Conservation (phyloP, 2,797 vertebrate genomes). For the Todus mexicanus region DNA sequence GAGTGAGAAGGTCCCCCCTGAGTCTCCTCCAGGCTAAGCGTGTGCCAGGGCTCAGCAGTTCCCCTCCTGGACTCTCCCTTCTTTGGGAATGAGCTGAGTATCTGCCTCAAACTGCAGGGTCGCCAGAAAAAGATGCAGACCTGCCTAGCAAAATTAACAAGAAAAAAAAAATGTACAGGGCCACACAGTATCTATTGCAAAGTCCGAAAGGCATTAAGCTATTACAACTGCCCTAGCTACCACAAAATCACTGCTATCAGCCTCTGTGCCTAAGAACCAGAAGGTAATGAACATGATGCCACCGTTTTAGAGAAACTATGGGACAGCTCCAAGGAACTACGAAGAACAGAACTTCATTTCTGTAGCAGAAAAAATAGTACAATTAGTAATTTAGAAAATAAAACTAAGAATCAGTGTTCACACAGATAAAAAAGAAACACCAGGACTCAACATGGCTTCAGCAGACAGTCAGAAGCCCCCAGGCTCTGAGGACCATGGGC, state of each 20-base stretch:
- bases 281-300: background rate
- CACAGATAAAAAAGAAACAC: background rate
- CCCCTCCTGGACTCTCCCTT: background rate
- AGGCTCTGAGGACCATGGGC: background rate
- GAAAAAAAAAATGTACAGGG: background rate
- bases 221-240: background rate
- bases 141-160: background rate
- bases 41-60: background rate
- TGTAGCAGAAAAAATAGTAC: background rate
- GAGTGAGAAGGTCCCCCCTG: no score
- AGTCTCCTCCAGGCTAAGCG: no score
- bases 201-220: background rate
- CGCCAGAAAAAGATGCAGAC: background rate
- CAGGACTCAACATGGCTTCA: background rate
- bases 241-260: background rate
- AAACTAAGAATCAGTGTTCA: background rate
- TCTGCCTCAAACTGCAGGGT: background rate
- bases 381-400: background rate
- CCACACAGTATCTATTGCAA: background rate
- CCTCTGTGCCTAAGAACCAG: background rate
- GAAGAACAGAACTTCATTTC: background rate
- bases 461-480: rapidly evolving
- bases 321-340: background rate
- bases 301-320: background rate
- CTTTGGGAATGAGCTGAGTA: background rate